phyloP scores from a whole-genome alignment of 2,113 vertebrate species.

The Salvelinus namaycush region DNA sequence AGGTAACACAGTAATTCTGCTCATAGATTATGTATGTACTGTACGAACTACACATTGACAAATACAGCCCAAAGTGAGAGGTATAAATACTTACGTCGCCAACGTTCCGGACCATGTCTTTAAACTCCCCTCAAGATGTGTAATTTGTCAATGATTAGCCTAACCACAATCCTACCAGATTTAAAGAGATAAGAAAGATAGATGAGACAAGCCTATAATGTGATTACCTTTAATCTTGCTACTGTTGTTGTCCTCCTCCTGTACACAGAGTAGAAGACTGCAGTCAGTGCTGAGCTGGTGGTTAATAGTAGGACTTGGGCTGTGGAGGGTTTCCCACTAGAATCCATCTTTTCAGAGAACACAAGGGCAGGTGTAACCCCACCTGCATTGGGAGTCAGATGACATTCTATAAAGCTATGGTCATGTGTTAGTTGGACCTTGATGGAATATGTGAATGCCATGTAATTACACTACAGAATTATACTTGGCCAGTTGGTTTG shows the following conservation, averaged over 20 bases:
- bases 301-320: conserved; percentile 79
- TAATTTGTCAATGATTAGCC: background rate
- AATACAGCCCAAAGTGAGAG: no score
- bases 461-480: no score
- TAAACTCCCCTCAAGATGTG: background rate
- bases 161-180: background rate
- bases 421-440: no score
- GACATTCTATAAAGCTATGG: no score
- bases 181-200: background rate
- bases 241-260: conserved; percentile 76
- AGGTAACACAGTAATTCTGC: no score
- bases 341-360: conserved; percentile 74
- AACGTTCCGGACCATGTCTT: background rate
- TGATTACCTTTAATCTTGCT: conserved; percentile 82
- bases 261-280: conserved; percentile 84
- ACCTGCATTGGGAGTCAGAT: no score
- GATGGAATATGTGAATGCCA: no score
- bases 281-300: conserved; percentile 83
- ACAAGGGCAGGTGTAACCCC: background rate
- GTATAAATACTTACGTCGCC: no score
- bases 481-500: no score
- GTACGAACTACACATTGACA: no score
- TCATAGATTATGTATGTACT: no score
- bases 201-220: background rate
- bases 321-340: conserved; percentile 78